Base-by-base conservation (phyloP, 2,113 vertebrate genomes). In the Coptodon bakossiorum region DNA sequence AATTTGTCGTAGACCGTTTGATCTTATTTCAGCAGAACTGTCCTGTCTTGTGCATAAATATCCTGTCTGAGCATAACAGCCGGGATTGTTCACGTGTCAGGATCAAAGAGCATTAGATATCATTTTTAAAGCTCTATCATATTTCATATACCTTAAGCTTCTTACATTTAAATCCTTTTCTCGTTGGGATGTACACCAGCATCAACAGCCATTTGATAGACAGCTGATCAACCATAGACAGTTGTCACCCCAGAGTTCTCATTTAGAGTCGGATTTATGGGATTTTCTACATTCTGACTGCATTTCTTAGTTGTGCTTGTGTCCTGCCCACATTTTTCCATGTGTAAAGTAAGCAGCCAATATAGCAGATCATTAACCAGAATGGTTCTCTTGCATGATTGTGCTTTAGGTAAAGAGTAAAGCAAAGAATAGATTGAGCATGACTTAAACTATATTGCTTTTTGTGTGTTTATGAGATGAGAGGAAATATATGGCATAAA, bases 101-200 rank as follows among this genome's bases (percentile, higher is more conserved):
- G 66, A 83, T 91, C 57, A 52, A 52, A 50, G 24, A 6, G 81
- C 53, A 31, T 85, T 83, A 45, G 22, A 73, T 89, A 79, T 76
- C 5, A 29, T 86, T 85, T 40, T 63, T 63, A 40, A 88, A 89
- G 63, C 80, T 71, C 54, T 83, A 80, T 89, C 66, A 4, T 48
- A 29, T 68, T 81, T 93, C 53, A 76, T 79, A 40, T 59, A 50
- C 73, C 73, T 11, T 94, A 92, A 90, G 89, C 90, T 76, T 85
- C 85, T 93, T 90, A 91, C 38, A 84, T 89, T 91, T 76, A 82
- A 90, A 90, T 89, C 83, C 63, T 22, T 81, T 57, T 63, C 83
- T 86, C 19, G 22, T 27, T 71, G 36, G 10, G 24, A 86, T 54
- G 50, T 50, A 45, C n/a, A 29, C 5, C 3, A 22, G 78, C 57